Conservation (phyloP, 2,797 vertebrate genomes). For the Chelon auratus region DNA sequence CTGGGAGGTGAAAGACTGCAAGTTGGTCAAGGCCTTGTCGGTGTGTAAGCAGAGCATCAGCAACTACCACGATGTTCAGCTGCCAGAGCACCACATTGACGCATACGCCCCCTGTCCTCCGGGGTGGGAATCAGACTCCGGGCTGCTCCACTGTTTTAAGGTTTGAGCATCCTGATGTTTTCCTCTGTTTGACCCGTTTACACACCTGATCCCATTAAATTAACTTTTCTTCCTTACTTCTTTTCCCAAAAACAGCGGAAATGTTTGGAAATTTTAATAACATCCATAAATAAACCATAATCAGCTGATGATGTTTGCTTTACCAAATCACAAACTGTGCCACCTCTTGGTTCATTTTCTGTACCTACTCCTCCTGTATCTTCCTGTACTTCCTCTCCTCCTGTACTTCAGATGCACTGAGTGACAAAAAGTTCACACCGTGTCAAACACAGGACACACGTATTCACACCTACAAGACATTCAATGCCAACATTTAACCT, state of each 20-base stretch:
- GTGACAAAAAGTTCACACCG: not conserved
- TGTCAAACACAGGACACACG: not conserved
- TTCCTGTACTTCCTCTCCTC: too few species aligned
- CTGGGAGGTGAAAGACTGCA: slow-evolving; percentile 96
- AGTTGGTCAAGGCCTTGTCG: slow-evolving; percentile 88
- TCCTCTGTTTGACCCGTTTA: not conserved
- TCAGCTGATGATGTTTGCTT: not conserved
- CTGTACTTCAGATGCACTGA: not conserved
- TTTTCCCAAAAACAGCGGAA: not conserved
- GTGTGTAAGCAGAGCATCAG: slow-evolving; percentile 89
- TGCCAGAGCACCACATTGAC: slow-evolving; percentile 78
- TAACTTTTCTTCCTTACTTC: not conserved
- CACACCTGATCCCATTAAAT: not conserved
- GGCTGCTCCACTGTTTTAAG: slow-evolving; percentile 91
- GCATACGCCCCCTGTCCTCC: slow-evolving; percentile 85
- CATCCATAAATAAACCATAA: not conserved
- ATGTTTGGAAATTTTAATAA: not conserved
- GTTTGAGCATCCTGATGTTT: slow-evolving; percentile 67
- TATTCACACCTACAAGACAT: too few species aligned
- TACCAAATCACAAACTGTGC: not conserved
- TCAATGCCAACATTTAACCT: slow-evolving; percentile 17
- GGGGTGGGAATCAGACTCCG: slow-evolving; percentile 90
- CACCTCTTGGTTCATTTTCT: not conserved
- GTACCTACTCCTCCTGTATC: not conserved
- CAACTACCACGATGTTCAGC: slow-evolving; percentile 71